A percentile compares a stretch with the other conserved stretches of the same genome.
Evolutionary conservation across 2,888 invertebrate species (phyloP).

Genomic region (Cephus nigrinus): DNA sequence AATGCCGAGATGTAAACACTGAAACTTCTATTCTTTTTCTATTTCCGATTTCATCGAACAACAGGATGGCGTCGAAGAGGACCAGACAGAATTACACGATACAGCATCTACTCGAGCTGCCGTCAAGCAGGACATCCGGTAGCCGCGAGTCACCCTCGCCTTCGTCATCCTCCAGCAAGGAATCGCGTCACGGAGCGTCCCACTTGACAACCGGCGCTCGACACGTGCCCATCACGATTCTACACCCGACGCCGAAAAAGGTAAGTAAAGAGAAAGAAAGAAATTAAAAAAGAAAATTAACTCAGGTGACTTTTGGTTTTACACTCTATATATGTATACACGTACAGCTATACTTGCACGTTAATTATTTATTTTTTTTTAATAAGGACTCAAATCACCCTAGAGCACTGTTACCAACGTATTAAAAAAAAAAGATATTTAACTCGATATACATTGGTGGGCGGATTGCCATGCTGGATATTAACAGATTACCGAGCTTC

Average conservation of each 20-base stretch:
- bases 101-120: conserved; percentile 69
- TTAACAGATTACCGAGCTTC: conserved; percentile 16
- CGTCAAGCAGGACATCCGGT: conserved; percentile 57
- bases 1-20: background rate
- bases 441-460: background rate
- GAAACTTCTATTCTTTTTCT: background rate
- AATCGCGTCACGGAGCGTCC: conserved; percentile 21
- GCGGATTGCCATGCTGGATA: background rate
- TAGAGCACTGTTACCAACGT: background rate
- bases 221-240: conserved; percentile 58
- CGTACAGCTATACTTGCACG: background rate
- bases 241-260: conserved; percentile 66
- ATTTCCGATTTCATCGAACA: background rate
- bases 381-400: background rate
- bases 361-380: background rate
- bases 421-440: background rate
- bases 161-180: conserved; percentile 32
- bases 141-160: background rate
- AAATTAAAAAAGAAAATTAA: background rate
- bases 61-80: conserved; percentile 67
- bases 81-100: conserved; percentile 69
- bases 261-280: conserved; percentile 48
- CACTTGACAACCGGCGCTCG: conserved; percentile 43
- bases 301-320: background rate
- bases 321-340: background rate